phyloP scores from a whole-genome alignment of 2,888 invertebrate species.

The Apomyelois bistriatella region DNA sequence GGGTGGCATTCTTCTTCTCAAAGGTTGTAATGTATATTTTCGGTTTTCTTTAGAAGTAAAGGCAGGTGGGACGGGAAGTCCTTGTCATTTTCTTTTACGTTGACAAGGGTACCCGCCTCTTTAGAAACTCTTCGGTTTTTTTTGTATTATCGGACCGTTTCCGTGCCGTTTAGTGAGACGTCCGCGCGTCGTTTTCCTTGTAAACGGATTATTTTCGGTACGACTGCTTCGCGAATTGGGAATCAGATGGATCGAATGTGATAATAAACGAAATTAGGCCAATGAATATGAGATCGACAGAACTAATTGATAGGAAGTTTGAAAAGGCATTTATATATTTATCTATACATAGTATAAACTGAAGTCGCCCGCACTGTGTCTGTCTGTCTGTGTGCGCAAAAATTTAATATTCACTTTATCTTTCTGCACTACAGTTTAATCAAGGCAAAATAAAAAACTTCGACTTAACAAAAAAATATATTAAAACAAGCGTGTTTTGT shows the following conservation, averaged over 20 bases:
- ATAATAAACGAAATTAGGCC: constrained; percentile 5
- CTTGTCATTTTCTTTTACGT: constrained; percentile 17
- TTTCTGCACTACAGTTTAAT: too few species aligned
- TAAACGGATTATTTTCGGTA: constrained; percentile 15
- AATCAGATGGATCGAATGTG: constrained; percentile 8
- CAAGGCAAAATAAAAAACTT: too few species aligned
- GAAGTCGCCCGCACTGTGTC: too few species aligned
- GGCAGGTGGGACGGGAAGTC: constrained; percentile 19
- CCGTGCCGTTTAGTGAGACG: constrained; percentile 11
- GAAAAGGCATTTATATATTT: background rate
- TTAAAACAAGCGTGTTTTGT: too few species aligned
- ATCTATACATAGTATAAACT: too few species aligned
- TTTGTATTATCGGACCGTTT: constrained; percentile 5
- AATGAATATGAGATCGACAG: constrained; percentile 1
- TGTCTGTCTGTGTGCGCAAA: too few species aligned
- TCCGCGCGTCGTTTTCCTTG: constrained; percentile 6
- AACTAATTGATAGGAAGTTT: background rate
- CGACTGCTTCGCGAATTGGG: constrained; percentile 10
- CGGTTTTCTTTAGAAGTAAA: constrained; percentile 10
- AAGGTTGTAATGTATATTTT: constrained; percentile 9
- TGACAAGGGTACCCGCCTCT: constrained; percentile 17
- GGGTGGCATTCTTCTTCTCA: background rate
- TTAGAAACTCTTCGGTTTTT: constrained; percentile 9
- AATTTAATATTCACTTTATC: too few species aligned
- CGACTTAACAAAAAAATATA: too few species aligned